Evolutionary conservation across 1,140 invertebrate genomes (phyloP), one percentile per base, ranked within the genome.

Genomic region (Adelges cooleyi): DNA sequence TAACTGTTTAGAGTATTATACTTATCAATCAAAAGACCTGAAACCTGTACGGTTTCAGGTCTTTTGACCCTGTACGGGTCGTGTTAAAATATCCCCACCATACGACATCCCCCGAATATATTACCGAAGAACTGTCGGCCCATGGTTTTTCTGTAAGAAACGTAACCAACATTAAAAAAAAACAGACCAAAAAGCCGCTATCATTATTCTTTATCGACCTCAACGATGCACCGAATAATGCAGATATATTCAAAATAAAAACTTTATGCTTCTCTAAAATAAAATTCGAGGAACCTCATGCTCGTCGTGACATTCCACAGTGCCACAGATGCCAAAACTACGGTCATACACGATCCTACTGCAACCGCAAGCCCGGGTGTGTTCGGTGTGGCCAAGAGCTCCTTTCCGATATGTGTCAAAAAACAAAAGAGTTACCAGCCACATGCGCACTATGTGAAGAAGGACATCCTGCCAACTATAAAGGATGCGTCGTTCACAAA

Each of bases 311-410:
- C n/a, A 70, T 74, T 9, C 66, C 69, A 9, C 74, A 76, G 65
- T 66, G 65, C 29, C 38, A 20, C 8, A 8, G 65, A 23, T 66
- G 65, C 38, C 50, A 54, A 33, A 17, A 54, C 10, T 66, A 66
- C 53, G 51, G 49, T 2, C 50, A 66, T 36, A 73, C 72, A 11
- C 72, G 73, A 67, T 51, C 56, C 8, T 72, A 75, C 46, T 76
- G 73, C 52, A 67, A 36, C 13, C 70, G 68, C 54, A 33, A 46
- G 48, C 67, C 44, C 13, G 59, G 68, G 25, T 76, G 74, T 59
- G 72, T 76, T 2, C 75, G 75, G 69, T 76, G 74, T 69, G 72
- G 70, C 10, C 53, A 65, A 40, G 49, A 71, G 13, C 75, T 76
- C 52, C 18, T 48, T 13, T 70, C 70, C 3, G 65, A 72, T 71